Conservation (phyloP, 2,888 invertebrate genomes). For the Eupithecia pulchellata region DNA sequence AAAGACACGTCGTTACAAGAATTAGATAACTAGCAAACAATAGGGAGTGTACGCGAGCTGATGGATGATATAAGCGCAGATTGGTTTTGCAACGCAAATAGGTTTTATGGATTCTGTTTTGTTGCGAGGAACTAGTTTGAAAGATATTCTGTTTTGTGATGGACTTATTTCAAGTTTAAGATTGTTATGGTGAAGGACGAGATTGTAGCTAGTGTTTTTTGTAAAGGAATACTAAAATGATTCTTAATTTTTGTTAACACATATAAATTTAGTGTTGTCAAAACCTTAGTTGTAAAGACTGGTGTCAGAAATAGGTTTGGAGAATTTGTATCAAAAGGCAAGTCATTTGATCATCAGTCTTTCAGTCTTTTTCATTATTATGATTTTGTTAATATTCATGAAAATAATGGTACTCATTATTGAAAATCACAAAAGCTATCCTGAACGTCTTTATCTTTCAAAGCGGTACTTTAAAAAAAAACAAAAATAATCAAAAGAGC, state of each 20-base stretch:
- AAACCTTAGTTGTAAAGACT: background rate
- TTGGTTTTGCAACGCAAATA: slow-evolving; percentile 15
- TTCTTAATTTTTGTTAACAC: background rate
- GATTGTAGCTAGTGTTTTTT: background rate
- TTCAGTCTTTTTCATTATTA: no score
- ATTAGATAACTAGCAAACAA: slow-evolving; percentile 44
- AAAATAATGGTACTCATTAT: no score
- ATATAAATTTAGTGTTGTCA: background rate
- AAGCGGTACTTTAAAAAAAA: background rate
- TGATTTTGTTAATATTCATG: background rate
- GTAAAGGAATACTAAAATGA: background rate
- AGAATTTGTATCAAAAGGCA: no score
- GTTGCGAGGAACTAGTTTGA: slow-evolving; percentile 3
- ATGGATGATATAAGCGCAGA: slow-evolving; percentile 8
- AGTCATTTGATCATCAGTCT: no score
- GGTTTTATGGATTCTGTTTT: background rate
- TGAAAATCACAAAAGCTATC: background rate
- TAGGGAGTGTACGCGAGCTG: slow-evolving; percentile 18
- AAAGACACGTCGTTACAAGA: slow-evolving; percentile 51
- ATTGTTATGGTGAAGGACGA: background rate
- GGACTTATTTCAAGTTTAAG: background rate
- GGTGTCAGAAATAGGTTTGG: background rate
- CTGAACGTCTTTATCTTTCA: background rate
- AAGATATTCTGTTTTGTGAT: slow-evolving; percentile 4
- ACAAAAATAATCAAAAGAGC: background rate